Conservation (phyloP, 1,140 invertebrate genomes). For the Pseudomyrmex sp. region DNA sequence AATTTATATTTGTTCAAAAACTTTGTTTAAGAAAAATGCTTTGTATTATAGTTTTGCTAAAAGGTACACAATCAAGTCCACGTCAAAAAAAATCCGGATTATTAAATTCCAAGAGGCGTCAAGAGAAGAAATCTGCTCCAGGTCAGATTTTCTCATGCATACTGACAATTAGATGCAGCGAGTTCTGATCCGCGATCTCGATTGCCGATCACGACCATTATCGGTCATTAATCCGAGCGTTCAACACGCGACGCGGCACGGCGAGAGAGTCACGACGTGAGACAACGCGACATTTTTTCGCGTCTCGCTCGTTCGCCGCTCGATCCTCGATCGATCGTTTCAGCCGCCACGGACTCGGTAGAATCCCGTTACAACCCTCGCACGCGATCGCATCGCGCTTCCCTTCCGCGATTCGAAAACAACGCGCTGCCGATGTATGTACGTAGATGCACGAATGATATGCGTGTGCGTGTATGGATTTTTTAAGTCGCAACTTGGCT, state of each 20-base stretch:
- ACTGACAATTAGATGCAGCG: neutral
- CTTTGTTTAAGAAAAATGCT: neutral
- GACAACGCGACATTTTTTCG: conserved; percentile 57
- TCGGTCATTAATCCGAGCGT: conserved; percentile 59
- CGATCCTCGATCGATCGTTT: conserved; percentile 69
- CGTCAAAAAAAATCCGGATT: neutral
- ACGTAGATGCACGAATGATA: neutral
- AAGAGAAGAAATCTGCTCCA: neutral
- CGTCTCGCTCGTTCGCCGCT: conserved; percentile 61
- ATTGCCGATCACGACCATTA: conserved; percentile 58
- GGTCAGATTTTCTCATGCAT: neutral
- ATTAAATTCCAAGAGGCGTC: neutral
- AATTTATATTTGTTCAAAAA: neutral
- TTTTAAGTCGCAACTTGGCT: neutral
- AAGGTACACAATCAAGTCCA: neutral
- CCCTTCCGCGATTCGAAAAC: conserved; percentile 71
- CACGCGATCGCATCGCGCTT: conserved; percentile 77
- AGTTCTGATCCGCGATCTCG: conserved; percentile 18
- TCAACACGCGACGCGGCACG: neutral
- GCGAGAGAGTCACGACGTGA: conserved; percentile 61
- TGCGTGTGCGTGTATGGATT: conserved; percentile 32
- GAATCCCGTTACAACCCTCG: conserved; percentile 77
- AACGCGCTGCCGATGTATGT: conserved; percentile 39
- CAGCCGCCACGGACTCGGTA: conserved; percentile 55
- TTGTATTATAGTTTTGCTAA: neutral